Evolutionary conservation across 2,888 invertebrate species (phyloP).

Genomic region (Glyphotaelius pellucidus): DNA sequence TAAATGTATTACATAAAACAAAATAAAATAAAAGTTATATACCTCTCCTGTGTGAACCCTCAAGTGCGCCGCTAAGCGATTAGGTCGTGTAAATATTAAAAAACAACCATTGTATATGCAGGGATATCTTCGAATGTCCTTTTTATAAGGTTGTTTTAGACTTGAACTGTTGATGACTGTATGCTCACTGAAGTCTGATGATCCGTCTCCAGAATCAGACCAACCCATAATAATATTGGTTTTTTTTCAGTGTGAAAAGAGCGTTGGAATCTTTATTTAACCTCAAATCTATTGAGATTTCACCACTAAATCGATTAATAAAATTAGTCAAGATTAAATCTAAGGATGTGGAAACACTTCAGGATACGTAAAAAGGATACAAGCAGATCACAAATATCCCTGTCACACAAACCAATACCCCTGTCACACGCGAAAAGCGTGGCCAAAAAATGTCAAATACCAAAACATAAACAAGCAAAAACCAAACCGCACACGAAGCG

Average conservation of each 20-base stretch:
- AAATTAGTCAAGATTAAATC: background rate
- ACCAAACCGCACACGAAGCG: too few relatives aligned
- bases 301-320: too few relatives aligned
- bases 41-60: constrained; percentile 59
- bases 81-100: constrained; percentile 57
- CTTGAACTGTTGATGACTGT: constrained; percentile 9
- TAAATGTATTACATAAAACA: too few relatives aligned
- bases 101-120: constrained; percentile 53
- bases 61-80: constrained; percentile 55
- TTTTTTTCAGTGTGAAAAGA: background rate
- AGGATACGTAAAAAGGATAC: background rate
- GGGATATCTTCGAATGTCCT: constrained; percentile 51
- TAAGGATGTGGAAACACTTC: background rate
- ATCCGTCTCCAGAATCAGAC: constrained; percentile 58
- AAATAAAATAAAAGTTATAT: background rate
- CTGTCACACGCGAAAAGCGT: background rate
- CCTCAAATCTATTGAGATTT: background rate
- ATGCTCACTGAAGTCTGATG: constrained; percentile 56
- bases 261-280: background rate
- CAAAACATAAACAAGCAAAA: too few relatives aligned
- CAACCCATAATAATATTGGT: constrained; percentile 41
- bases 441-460: too few relatives aligned
- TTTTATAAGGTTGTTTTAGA: constrained; percentile 16
- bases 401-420: background rate
- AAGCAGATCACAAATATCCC: too few relatives aligned